Conservation (phyloP, 1,140 invertebrate species). For the Drosophila baimaii region DNA sequence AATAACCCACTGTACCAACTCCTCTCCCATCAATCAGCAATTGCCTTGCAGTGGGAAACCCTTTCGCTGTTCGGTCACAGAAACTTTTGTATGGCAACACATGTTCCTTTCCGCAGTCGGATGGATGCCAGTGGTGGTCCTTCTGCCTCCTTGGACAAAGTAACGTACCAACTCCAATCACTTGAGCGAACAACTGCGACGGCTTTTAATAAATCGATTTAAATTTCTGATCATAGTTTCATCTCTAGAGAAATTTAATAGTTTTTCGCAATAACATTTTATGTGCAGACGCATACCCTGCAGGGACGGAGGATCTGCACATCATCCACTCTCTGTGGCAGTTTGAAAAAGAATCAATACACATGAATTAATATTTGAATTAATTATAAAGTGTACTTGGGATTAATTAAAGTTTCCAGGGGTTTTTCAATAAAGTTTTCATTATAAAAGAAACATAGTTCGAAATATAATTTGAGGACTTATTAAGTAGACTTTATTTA, state of each 20-base stretch:
- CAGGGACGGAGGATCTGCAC: constrained; percentile 31
- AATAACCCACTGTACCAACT: constrained; percentile 28
- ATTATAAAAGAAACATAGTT: rapidly evolving
- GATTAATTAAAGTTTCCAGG: rapidly evolving
- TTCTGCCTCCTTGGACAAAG: constrained; percentile 7
- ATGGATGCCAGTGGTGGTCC: constrained; percentile 11
- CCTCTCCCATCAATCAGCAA: constrained; percentile 20
- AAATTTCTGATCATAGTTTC: constrained; percentile 81
- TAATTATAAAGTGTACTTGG: too few relatives aligned
- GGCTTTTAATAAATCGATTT: constrained; percentile 83
- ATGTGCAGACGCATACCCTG: constrained; percentile 54
- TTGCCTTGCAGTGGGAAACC: constrained; percentile 36
- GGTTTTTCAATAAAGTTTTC: too few relatives aligned
- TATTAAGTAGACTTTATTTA: too few relatives aligned
- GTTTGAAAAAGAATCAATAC: constrained; percentile 1
- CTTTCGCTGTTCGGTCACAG: constrained; percentile 27
- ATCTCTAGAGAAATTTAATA: constrained; percentile 84
- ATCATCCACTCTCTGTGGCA: constrained; percentile 19
- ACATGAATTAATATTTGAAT: background rate
- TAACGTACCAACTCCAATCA: constrained; percentile 31
- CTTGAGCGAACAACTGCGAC: constrained; percentile 53
- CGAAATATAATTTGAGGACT: background rate
- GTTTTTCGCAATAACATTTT: constrained; percentile 81
- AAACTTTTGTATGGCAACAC: constrained; percentile 73
- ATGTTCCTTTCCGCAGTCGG: constrained; percentile 46